phyloP scores from a whole-genome alignment of 2,113 vertebrate genomes.

The Dipodomys ordii region DNA sequence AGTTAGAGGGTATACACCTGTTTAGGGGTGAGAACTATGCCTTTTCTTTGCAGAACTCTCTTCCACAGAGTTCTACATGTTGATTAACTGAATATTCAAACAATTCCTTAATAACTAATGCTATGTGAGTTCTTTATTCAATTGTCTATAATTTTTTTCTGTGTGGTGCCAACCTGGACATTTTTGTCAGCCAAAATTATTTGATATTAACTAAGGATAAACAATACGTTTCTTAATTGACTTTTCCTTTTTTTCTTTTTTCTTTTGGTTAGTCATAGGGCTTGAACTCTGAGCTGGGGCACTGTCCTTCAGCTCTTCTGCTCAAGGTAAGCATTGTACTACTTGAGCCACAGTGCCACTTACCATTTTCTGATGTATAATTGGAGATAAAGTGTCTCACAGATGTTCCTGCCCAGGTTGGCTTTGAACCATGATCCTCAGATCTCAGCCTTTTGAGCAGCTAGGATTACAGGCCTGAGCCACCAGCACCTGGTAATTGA shows the following conservation, averaged over 20 bases:
- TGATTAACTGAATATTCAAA: not conserved
- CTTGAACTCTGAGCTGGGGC: no score
- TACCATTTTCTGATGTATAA: no score
- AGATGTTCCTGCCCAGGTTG: no score
- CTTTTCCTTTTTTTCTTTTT: not conserved
- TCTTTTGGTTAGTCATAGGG: no score
- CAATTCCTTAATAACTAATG: not conserved
- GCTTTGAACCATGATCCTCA: no score
- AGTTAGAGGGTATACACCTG: not conserved
- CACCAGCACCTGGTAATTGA: not conserved
- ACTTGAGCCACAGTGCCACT: no score
- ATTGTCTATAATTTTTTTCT: conserved; percentile 30
- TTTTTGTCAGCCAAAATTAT: conserved; percentile 48
- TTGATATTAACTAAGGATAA: conserved; percentile 39
- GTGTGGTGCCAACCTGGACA: not conserved
- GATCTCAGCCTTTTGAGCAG: no score
- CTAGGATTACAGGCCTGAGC: no score
- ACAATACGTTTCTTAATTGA: not conserved
- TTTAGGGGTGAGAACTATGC: not conserved
- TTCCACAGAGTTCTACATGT: not conserved
- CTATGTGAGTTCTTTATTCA: not conserved
- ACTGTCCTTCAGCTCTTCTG: no score
- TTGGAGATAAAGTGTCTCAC: no score
- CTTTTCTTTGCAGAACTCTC: not conserved
- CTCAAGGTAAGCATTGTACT: no score